A percentile compares a stretch with the other conserved stretches of the same genome.
phyloP scores from a whole-genome alignment of 1,140 invertebrate species.

The Apis cerana region DNA sequence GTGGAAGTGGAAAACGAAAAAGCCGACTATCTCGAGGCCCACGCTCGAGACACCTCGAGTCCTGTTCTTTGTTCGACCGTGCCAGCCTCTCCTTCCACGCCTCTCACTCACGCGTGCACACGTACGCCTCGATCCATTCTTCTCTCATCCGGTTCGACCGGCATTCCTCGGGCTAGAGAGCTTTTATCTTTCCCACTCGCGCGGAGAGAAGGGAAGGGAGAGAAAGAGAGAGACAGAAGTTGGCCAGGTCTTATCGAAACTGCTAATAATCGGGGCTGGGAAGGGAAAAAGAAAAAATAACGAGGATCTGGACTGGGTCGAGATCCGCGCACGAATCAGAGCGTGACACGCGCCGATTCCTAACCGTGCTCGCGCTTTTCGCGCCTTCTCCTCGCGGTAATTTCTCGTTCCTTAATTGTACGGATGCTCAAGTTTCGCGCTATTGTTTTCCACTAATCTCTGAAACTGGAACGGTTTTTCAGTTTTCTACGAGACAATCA shows the following conservation, averaged over 20 bases:
- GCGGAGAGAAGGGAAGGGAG: neutral
- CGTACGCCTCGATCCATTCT: conserved; percentile 9
- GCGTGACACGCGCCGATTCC: conserved; percentile 7
- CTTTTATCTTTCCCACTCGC: conserved; percentile 27
- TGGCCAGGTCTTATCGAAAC: neutral
- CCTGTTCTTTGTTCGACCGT: conserved; percentile 27
- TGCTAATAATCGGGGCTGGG: conserved; percentile 11
- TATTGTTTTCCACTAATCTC: too few species aligned
- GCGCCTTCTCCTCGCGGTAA: neutral
- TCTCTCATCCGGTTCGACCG: conserved; percentile 41
- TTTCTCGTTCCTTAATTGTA: too few species aligned
- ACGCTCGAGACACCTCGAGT: conserved; percentile 18
- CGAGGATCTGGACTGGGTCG: neutral
- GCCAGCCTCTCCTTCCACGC: conserved; percentile 11
- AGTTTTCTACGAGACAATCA: too few species aligned
- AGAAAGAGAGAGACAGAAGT: neutral
- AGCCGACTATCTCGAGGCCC: neutral
- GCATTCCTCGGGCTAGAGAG: conserved; percentile 7
- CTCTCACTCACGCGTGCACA: neutral
- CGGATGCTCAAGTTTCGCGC: too few species aligned
- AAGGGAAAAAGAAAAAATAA: neutral
- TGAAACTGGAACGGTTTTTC: too few species aligned
- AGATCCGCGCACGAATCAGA: conserved; percentile 17
- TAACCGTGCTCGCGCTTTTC: neutral
- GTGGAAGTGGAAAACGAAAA: too few species aligned